Evolutionary conservation across 2,888 invertebrate species (phyloP).

Genomic region (Nemurella pictetii): DNA sequence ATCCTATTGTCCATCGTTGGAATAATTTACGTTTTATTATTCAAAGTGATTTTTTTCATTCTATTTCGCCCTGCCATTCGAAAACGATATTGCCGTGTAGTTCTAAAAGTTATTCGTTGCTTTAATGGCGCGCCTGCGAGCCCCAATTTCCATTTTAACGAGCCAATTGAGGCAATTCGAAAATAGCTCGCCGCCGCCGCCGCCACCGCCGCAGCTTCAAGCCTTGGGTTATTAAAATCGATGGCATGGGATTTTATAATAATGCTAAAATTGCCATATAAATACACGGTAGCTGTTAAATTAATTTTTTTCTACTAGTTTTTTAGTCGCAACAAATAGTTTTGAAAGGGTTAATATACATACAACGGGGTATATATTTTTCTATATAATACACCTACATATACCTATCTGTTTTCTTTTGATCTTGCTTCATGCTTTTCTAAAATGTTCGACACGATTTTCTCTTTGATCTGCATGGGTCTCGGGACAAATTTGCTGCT

Average conservation of each 20-base stretch:
- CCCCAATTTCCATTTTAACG: conserved; percentile 37
- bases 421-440: not conserved
- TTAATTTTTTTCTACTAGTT: not conserved
- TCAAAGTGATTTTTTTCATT: conserved; percentile 19
- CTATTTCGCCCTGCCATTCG: conserved; percentile 15
- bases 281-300: not conserved
- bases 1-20: not conserved
- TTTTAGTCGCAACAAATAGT: not conserved
- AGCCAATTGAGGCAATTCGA: conserved; percentile 28
- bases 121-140: conserved; percentile 18
- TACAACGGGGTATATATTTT: not conserved
- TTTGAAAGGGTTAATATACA: not conserved
- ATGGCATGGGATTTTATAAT: conserved; percentile 3
- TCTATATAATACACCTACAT: too few relatives aligned
- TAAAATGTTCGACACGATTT: not conserved
- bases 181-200: not conserved
- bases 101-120: conserved; percentile 26
- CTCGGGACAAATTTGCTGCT: not conserved
- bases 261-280: not conserved
- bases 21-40: conserved; percentile 5
- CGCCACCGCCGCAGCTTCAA: not conserved
- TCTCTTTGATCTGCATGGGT: not conserved
- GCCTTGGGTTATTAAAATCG: conserved; percentile 18
- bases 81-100: conserved; percentile 25
- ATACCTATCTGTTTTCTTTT: not conserved